Conservation (phyloP, 2,888 invertebrate genomes). For the Tribolium freemani region DNA sequence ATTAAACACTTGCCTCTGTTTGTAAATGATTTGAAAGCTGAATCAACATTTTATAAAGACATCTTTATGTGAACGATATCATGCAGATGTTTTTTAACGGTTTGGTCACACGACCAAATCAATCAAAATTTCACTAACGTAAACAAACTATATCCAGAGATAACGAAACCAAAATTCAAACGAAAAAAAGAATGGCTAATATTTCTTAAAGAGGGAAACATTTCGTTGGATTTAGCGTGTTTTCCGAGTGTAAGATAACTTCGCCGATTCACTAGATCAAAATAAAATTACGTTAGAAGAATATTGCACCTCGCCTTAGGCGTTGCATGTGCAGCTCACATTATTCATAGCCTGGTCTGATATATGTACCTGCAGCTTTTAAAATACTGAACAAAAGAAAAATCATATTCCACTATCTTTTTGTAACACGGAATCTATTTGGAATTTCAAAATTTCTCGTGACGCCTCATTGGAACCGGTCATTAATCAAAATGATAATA, state of each 20-base stretch:
- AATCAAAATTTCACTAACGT: slow-evolving; percentile 38
- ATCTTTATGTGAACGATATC: slow-evolving; percentile 49
- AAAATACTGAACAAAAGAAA: slow-evolving; percentile 61
- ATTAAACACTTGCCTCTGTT: slow-evolving; percentile 54
- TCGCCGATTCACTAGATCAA: slow-evolving; percentile 57
- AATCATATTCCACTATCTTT: slow-evolving; percentile 57
- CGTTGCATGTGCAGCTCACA: slow-evolving; percentile 60
- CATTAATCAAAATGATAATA: slow-evolving; percentile 42
- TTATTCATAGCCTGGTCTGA: slow-evolving; percentile 53
- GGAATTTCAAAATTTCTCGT: slow-evolving; percentile 47
- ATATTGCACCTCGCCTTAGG: slow-evolving; percentile 61
- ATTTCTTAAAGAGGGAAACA: no score
- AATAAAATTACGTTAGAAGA: slow-evolving; percentile 59
- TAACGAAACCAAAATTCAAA: slow-evolving; percentile 1
- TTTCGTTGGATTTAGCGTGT: slow-evolving; percentile 24
- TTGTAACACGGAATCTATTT: slow-evolving; percentile 58
- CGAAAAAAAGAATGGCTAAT: background rate
- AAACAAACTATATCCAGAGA: slow-evolving; percentile 24
- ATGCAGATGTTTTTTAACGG: slow-evolving; percentile 43
- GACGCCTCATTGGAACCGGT: slow-evolving; percentile 36
- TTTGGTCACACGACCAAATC: slow-evolving; percentile 33
- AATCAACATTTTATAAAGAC: slow-evolving; percentile 54
- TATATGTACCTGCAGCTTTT: slow-evolving; percentile 56
- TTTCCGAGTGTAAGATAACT: slow-evolving; percentile 54
- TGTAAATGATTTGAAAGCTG: slow-evolving; percentile 53